Evolutionary conservation across 2,888 invertebrate species (phyloP), one percentile per base, ranked within the genome.

Genomic region (Miltochrista miniata): DNA sequence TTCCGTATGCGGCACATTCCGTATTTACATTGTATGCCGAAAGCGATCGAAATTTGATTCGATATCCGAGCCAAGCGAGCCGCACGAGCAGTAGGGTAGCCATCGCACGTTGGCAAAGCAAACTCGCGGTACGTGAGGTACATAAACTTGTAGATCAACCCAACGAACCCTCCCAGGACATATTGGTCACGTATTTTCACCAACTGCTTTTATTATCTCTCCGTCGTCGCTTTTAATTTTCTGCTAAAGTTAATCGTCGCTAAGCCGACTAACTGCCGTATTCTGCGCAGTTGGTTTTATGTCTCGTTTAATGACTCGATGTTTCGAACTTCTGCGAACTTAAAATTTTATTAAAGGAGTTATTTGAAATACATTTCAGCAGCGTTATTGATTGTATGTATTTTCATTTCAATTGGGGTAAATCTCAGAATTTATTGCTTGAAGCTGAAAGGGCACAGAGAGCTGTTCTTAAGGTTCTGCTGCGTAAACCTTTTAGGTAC

Each of bases 171-270:
- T 70, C 79, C 69, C 59, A 76, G 77, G 84, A 87, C 86, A 83
- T 85, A 90, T 89, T 87, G 88, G 87, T 88, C 89, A 89, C 89
- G 89, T 88, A 81, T 76, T 79, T 72, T 69, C n/a, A n/a, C n/a
- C n/a, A n/a, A n/a, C n/a, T n/a, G n/a, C n/a, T n/a, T n/a, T n/a
- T 87, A 85, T 85, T 85, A 83, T 82, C 79, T 77, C 74, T 72
- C 74, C 68, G 74, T 74, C 78, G 79, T 79, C 76, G 80, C 76
- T 82, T 88, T 87, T 87, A 87, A 87, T 88, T 87, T 85, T 77
- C 78, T 73, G 74, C 71, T 72, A 72, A 80, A 83, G 80, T 81
- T 83, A 82, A 81, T 83, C 74, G 76, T 61, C 68, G 74, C 70
- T 79, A 78, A 79, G 79, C 72, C 72, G 72, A 67, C 70, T 70